These are phyloP conservation scores for Aethina tumida DNA, from an alignment of 1,140 invertebrate genomes.

Conservation along the genomic window DNA sequence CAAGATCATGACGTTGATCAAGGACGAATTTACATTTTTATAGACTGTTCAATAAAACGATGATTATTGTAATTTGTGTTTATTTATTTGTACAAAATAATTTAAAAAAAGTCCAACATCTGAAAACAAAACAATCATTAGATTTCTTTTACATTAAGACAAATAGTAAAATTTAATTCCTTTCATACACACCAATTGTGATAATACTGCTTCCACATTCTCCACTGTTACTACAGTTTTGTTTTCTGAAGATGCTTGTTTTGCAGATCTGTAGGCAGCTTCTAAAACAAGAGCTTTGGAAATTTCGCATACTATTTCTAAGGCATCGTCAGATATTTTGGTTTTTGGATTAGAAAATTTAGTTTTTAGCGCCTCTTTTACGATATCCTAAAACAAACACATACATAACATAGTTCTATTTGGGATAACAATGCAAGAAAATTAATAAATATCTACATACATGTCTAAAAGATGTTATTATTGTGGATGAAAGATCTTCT, in stretches of 20 bases:
- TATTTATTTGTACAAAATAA: too few species aligned
- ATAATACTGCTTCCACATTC: constrained; percentile 25
- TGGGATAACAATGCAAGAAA: background rate
- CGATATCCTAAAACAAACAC: constrained; percentile 27
- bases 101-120: too few species aligned
- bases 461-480: too few species aligned
- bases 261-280: constrained; percentile 38
- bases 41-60: too few species aligned
- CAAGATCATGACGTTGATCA: too few species aligned
- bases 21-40: too few species aligned
- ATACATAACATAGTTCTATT: background rate
- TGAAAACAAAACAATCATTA: too few species aligned
- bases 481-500: too few species aligned
- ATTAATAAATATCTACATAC: too few species aligned
- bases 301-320: constrained; percentile 37
- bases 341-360: constrained; percentile 32
- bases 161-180: too few species aligned
- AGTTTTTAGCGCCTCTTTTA: constrained; percentile 32
- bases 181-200: constrained; percentile 22
- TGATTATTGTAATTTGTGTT: too few species aligned
- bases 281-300: constrained; percentile 40
- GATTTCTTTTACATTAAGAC: too few species aligned
- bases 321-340: constrained; percentile 31
- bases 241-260: constrained; percentile 37
- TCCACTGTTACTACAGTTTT: constrained; percentile 22